phyloP scores from a whole-genome alignment of 2,797 vertebrate genomes.

The Pangasius sanitwongsei region DNA sequence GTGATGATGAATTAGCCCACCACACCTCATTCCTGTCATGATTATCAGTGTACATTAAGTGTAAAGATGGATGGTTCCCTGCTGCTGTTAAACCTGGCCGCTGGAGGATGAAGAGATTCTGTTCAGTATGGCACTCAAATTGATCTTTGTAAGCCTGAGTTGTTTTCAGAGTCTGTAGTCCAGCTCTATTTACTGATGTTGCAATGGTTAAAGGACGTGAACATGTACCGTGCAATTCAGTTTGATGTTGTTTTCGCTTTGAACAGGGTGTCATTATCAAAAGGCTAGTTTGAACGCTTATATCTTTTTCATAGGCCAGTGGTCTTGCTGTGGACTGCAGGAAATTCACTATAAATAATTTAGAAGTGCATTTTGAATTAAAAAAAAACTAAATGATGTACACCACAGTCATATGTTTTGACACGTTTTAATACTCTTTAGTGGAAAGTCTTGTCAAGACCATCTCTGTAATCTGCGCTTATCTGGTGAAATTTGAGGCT shows the following conservation, averaged over 20 bases:
- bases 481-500: slow-evolving; percentile 63
- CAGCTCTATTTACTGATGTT: slow-evolving; percentile 10
- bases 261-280: background rate
- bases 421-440: slow-evolving; percentile 32
- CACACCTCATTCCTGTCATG: slow-evolving; percentile 49
- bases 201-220: background rate
- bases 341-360: background rate
- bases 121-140: slow-evolving; percentile 4
- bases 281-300: background rate
- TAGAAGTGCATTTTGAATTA: background rate
- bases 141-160: background rate
- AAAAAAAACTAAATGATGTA: background rate
- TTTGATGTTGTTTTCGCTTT: background rate
- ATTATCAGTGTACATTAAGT: slow-evolving; percentile 62
- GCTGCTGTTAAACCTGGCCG: slow-evolving; percentile 18
- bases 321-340: background rate
- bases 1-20: slow-evolving; percentile 55
- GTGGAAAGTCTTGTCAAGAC: slow-evolving; percentile 24
- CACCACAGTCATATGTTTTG: slow-evolving; percentile 27
- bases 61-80: slow-evolving; percentile 60
- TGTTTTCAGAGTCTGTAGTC: background rate
- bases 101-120: slow-evolving; percentile 21
- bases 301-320: background rate
- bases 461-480: slow-evolving; percentile 22
- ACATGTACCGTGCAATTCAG: background rate